Evolutionary conservation across 2,113 vertebrate genomes (phyloP).

Genomic region (Hipposideros armiger): DNA sequence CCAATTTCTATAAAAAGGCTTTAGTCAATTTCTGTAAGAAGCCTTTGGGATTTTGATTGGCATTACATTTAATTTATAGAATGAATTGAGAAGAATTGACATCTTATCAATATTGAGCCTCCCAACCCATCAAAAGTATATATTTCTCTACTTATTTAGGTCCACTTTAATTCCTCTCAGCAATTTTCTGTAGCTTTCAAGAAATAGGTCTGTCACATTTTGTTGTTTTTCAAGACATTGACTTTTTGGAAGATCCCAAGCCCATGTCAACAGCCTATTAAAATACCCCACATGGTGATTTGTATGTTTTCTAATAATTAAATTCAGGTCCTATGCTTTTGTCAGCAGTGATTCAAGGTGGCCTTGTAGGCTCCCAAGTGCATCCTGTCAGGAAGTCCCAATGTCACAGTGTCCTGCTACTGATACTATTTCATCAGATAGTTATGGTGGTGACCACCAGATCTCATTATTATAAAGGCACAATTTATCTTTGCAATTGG

Average conservation of each 20-base stretch:
- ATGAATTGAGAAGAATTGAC: neutral
- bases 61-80: neutral
- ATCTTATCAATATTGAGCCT: neutral
- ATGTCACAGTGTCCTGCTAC: neutral
- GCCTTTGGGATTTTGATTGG: neutral
- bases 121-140: neutral
- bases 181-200: neutral
- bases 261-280: neutral
- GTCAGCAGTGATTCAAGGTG: neutral
- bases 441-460: too few species aligned
- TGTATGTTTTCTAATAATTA: neutral
- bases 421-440: neutral
- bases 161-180: neutral
- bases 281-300: neutral
- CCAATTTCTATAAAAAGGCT: neutral
- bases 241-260: neutral
- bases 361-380: neutral
- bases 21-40: neutral
- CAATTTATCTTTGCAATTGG: neutral
- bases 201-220: neutral
- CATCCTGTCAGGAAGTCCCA: fast-evolving
- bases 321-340: neutral
- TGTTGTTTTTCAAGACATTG: neutral
- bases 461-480: neutral
- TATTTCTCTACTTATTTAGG: neutral